Evolutionary conservation across 2,797 vertebrate species (phyloP).

Genomic region (Chelidonichthys spinosus): DNA sequence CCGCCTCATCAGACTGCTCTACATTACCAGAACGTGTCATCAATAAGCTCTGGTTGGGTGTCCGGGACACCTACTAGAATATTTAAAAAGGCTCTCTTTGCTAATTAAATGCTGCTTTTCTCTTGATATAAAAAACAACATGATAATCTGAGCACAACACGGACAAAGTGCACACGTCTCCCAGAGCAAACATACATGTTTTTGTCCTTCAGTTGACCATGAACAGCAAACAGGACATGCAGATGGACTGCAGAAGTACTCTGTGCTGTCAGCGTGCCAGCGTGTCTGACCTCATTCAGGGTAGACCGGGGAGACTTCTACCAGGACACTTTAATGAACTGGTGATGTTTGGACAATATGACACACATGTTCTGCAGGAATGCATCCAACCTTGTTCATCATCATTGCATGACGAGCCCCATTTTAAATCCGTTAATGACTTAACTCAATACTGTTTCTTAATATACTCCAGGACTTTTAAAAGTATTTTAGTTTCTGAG

Average conservation of each 20-base stretch:
- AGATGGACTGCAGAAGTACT: constrained; percentile 61
- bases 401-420: neutral
- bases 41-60: constrained; percentile 71
- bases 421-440: constrained; percentile 4
- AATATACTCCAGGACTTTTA: constrained; percentile 26
- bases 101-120: constrained; percentile 76
- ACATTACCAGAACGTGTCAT: constrained; percentile 72
- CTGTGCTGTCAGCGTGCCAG: constrained; percentile 67
- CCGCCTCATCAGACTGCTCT: constrained; percentile 63
- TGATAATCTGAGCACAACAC: neutral
- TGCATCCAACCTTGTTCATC: neutral
- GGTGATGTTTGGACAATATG: constrained; percentile 58
- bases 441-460: constrained; percentile 8
- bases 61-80: constrained; percentile 78
- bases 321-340: constrained; percentile 59
- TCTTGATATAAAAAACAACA: constrained; percentile 33
- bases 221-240: constrained; percentile 55
- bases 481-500: constrained; percentile 10
- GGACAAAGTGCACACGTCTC: constrained; percentile 35
- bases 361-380: constrained; percentile 61
- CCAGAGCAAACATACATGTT: constrained; percentile 49
- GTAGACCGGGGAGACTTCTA: constrained; percentile 56
- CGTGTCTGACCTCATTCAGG: constrained; percentile 62
- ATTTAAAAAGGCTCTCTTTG: constrained; percentile 79
- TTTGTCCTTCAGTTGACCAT: constrained; percentile 52